Evolutionary conservation across 2,797 vertebrate genomes (phyloP), one percentile per base, ranked within the genome.

Genomic region (Acestrorhynchus altus): DNA sequence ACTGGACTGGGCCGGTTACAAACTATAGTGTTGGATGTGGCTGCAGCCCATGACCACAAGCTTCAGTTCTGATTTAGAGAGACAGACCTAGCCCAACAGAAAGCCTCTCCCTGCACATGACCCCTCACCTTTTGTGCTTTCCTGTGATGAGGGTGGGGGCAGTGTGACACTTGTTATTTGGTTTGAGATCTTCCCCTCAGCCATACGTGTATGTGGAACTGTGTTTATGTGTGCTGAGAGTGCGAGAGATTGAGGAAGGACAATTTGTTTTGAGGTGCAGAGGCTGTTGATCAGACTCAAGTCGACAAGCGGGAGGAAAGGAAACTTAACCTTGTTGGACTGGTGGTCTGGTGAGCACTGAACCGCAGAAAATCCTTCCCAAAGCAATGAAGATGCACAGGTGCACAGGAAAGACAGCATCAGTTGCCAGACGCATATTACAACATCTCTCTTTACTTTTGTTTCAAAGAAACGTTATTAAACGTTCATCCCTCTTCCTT

Each of bases 201-300:
- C 60, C 7, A 52, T 59, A 15, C 46, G 18, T 51, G 68, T 13
- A 28, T 60, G 15, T 18, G 13, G 1, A 20, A 10, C 8, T 22
- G n/a, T 20, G 7, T 40, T 35, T 57, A 15, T 13, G 26, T 40
- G 24, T 20, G 42, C 26, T 68, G 24, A n/a, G 56, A 8, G 24
- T 18, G 24, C 54, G 56, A 72, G 69, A 63, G 44, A 26, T 42
- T 42, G 44, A 65, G 35, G 72, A 60, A 76, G 69, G 49, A 74
- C 77, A 63, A 81, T 82, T 60, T 75, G 76, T 72, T 79, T 74
- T 56, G 74, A 81, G 78, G 79, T 72, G 56, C 11, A 39, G 66
- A 51, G 68, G 49, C 57, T 52, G 40, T 47, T 81, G 83, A 84
- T 86, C 71, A 66, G 64, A 88, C 52, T 47, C 16, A 67, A 85